Evolutionary conservation across 2,113 vertebrate genomes (phyloP).

Genomic region (Tinamus guttatus): DNA sequence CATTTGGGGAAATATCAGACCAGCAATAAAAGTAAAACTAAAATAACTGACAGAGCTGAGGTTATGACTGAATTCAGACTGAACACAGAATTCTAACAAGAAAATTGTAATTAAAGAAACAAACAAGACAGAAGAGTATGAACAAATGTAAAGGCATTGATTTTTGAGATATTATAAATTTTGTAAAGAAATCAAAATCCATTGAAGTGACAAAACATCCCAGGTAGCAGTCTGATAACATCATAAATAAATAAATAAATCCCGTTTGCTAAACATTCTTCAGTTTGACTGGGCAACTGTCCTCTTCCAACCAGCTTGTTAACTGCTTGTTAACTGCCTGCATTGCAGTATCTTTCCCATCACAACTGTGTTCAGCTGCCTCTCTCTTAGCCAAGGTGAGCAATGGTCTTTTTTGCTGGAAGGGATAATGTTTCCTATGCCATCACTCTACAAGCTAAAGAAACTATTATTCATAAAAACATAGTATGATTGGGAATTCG

Average conservation of each 20-base stretch:
- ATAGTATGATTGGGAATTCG: background rate
- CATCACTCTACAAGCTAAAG: background rate
- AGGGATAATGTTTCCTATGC: background rate
- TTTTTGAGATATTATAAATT: background rate
- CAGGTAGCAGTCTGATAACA: background rate
- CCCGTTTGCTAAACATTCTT: background rate
- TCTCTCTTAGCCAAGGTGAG: background rate
- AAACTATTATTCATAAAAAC: background rate
- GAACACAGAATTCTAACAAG: background rate
- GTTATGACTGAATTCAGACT: background rate
- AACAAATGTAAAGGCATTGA: background rate
- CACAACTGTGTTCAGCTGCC: background rate
- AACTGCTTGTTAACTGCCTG: no score
- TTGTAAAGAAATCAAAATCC: background rate
- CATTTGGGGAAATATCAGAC: background rate
- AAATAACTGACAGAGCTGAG: background rate
- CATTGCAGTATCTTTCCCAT: background rate
- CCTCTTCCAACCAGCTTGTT: no score
- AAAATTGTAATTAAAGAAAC: background rate
- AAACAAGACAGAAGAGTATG: rapidly evolving
- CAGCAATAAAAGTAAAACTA: background rate
- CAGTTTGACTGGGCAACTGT: background rate
- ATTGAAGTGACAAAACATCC: background rate
- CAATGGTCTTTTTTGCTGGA: background rate
- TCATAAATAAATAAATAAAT: background rate